A percentile compares a stretch with the other conserved stretches of the same genome.
Conservation (phyloP, 2,797 vertebrate species). For the Sebastiscus tertius region DNA sequence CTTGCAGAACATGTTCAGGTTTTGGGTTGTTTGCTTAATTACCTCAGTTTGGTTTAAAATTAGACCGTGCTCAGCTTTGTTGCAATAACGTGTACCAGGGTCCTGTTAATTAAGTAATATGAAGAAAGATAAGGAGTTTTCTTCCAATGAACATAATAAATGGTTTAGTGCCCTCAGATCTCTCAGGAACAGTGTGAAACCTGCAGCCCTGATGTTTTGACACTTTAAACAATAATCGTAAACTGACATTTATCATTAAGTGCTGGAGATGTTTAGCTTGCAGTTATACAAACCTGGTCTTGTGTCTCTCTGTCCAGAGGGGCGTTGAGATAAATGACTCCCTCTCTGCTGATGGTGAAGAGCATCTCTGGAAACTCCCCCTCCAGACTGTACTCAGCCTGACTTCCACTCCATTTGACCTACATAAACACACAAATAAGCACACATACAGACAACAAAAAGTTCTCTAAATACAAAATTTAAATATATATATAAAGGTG, state of each 20-base stretch:
- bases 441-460: not conserved
- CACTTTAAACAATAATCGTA: slow-evolving; percentile 2
- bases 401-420: slow-evolving; percentile 85
- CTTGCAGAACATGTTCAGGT: not conserved
- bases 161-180: not conserved
- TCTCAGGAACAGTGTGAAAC: not conserved
- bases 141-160: not conserved
- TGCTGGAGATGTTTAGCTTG: slow-evolving; percentile 30
- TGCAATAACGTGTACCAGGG: slow-evolving; percentile 9
- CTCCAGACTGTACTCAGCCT: slow-evolving; percentile 80
- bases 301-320: slow-evolving; percentile 87
- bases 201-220: not conserved
- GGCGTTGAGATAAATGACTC: slow-evolving; percentile 82
- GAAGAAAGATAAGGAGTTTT: not conserved
- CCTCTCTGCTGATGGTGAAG: slow-evolving; percentile 81
- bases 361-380: slow-evolving; percentile 84
- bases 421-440: slow-evolving; percentile 58
- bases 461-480: not conserved
- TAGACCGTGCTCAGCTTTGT: slow-evolving; percentile 8
- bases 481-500: not conserved
- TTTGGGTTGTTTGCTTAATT: slow-evolving; percentile 8
- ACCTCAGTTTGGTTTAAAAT: slow-evolving; percentile 3
- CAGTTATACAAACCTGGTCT: slow-evolving; percentile 79
- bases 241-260: slow-evolving; percentile 6
- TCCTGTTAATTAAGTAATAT: slow-evolving; percentile 1